These are phyloP conservation scores for Sesamia inferens DNA, from an alignment of 2,888 invertebrate genomes.

Conservation along the genomic window DNA sequence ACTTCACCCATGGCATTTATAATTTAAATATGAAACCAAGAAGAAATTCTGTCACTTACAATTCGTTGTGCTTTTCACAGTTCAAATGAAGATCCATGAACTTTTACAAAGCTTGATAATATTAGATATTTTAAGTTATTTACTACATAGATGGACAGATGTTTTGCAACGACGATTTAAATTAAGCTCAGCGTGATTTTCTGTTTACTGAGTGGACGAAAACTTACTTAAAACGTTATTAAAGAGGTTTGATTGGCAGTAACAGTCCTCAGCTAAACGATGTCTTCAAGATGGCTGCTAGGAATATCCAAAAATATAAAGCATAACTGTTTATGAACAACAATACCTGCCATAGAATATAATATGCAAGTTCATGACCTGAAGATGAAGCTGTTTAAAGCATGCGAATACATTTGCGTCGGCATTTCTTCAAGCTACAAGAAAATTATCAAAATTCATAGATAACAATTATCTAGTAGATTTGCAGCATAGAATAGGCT, in stretches of 20 bases:
- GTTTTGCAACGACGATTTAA: slow-evolving; percentile 15
- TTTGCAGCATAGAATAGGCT: no score
- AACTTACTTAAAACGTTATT: neutral
- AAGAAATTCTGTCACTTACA: slow-evolving; percentile 59
- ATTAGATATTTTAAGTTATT: slow-evolving; percentile 27
- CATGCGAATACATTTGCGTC: no score
- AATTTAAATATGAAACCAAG: slow-evolving; percentile 37
- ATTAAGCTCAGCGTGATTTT: slow-evolving; percentile 31
- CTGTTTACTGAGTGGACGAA: neutral
- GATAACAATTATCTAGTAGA: no score
- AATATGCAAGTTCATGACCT: no score
- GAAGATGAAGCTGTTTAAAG: neutral
- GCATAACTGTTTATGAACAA: neutral
- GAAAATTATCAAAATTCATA: no score
- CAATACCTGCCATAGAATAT: neutral
- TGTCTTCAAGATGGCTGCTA: neutral
- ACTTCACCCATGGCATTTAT: slow-evolving; percentile 34
- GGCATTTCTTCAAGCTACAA: no score
- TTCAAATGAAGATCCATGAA: slow-evolving; percentile 53
- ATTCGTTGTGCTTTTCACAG: slow-evolving; percentile 57
- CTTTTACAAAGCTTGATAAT: slow-evolving; percentile 32
- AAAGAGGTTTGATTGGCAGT: neutral
- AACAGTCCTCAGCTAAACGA: neutral
- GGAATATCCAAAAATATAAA: neutral
- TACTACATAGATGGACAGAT: slow-evolving; percentile 28